Evolutionary conservation across 2,113 vertebrate species (phyloP).

Genomic region (Oreocharis arfaki): DNA sequence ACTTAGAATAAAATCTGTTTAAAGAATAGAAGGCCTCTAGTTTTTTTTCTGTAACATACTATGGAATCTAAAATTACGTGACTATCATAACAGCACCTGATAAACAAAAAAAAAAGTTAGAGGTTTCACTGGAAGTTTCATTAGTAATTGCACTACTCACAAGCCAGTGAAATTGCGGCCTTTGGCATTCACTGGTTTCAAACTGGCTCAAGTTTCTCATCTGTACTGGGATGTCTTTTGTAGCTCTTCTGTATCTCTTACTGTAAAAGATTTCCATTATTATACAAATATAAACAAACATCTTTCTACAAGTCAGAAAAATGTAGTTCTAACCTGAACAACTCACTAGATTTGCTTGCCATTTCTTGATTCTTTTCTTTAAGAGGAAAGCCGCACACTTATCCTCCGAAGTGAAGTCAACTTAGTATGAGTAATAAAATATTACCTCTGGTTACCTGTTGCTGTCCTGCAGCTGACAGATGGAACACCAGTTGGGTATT

Average conservation of each 20-base stretch:
- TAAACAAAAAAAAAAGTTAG: background rate
- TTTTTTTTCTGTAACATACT: background rate
- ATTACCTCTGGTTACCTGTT: conserved; percentile 48
- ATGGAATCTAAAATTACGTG: background rate
- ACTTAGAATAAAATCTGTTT: background rate
- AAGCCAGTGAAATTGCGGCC: background rate
- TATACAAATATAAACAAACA: background rate
- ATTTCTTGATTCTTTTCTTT: background rate
- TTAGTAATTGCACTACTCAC: background rate
- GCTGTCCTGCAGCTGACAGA: conserved; percentile 40
- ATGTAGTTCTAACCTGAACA: background rate
- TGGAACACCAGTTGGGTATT: conserved; percentile 41
- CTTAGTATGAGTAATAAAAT: background rate
- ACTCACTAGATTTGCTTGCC: background rate
- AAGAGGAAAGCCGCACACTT: background rate
- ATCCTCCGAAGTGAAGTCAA: background rate
- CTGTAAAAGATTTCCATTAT: background rate
- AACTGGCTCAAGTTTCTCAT: background rate
- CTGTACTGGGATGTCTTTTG: background rate
- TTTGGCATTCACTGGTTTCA: background rate
- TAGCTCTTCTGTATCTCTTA: background rate
- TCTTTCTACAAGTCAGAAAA: background rate
- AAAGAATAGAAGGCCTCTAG: background rate
- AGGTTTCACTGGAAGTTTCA: background rate
- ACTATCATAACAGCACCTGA: background rate